Conservation (phyloP, 1,140 invertebrate genomes). For the Drosophila busckii region DNA sequence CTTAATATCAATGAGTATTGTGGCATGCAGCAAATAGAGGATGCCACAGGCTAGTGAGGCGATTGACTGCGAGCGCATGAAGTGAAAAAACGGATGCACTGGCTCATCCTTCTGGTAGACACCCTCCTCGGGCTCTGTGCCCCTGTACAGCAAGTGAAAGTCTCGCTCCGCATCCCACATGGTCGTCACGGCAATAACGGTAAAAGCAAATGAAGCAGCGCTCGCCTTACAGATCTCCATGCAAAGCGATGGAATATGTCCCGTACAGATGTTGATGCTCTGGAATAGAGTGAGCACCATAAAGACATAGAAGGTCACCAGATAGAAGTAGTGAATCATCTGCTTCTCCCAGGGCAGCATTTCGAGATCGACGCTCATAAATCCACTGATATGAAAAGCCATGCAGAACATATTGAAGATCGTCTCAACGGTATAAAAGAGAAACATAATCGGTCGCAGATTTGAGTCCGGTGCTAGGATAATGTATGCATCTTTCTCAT, state of each 20-base stretch:
- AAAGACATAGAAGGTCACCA: constrained; percentile 15
- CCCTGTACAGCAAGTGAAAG: constrained; percentile 10
- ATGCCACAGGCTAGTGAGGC: constrained; percentile 20
- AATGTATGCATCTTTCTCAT: too few relatives aligned
- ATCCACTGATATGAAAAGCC: constrained; percentile 24
- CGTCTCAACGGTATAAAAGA: constrained; percentile 29
- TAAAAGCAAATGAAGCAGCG: constrained; percentile 9
- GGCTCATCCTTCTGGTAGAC: neutral
- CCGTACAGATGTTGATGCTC: constrained; percentile 37
- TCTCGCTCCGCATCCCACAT: constrained; percentile 35
- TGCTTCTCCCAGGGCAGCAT: neutral
- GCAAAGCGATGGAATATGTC: neutral
- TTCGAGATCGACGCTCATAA: neutral
- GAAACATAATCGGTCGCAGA: constrained; percentile 26
- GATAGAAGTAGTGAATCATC: constrained; percentile 11
- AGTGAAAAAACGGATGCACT: constrained; percentile 16
- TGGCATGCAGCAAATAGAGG: constrained; percentile 32
- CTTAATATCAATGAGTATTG: constrained; percentile 23
- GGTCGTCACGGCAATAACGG: constrained; percentile 9
- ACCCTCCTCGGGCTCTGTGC: neutral
- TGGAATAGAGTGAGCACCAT: constrained; percentile 36
- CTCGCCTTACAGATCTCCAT: constrained; percentile 15
- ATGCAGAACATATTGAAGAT: constrained; percentile 29
- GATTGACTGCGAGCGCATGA: constrained; percentile 15
- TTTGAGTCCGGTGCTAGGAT: too few relatives aligned